These are phyloP conservation scores for Semicossyphus pulcher DNA, from an alignment of 2,113 vertebrate species.

Conservation along the genomic window DNA sequence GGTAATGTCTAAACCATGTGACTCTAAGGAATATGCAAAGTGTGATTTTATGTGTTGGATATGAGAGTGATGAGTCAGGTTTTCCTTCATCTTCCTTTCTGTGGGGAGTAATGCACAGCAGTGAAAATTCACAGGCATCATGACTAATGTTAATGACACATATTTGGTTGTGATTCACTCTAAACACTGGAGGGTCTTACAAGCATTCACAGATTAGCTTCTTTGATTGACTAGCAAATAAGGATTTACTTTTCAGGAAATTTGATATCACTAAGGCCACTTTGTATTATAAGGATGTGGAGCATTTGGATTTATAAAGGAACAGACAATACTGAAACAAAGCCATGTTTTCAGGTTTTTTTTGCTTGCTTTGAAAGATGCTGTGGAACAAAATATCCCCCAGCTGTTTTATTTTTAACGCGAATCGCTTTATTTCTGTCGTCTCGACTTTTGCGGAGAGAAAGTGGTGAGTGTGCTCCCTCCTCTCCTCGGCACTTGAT, in stretches of 20 bases:
- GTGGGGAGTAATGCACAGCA: not conserved
- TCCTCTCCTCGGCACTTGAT: slow-evolving; percentile 8
- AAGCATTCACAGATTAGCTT: not conserved
- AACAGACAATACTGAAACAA: not conserved
- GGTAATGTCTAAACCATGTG: not conserved
- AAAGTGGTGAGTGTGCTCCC: not conserved
- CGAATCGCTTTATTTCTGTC: slow-evolving; percentile 7
- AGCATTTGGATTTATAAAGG: not conserved
- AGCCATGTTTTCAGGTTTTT: not conserved
- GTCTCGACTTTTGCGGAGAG: not conserved
- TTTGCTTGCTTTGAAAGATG: not conserved
- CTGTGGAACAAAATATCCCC: not conserved
- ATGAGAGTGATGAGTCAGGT: slow-evolving; percentile 8
- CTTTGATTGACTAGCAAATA: not conserved
- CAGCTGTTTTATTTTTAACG: not conserved
- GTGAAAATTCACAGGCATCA: not conserved
- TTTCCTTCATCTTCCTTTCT: not conserved
- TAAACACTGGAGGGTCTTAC: not conserved
- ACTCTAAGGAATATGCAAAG: not conserved
- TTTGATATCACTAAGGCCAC: not conserved
- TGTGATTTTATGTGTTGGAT: not conserved
- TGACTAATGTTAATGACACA: not conserved
- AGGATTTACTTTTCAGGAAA: not conserved
- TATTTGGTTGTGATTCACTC: not conserved
- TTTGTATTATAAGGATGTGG: not conserved